Evolutionary conservation across 1,140 invertebrate species (phyloP), one percentile per base, ranked within the genome.

Genomic region (Zaprionus camerounensis): DNA sequence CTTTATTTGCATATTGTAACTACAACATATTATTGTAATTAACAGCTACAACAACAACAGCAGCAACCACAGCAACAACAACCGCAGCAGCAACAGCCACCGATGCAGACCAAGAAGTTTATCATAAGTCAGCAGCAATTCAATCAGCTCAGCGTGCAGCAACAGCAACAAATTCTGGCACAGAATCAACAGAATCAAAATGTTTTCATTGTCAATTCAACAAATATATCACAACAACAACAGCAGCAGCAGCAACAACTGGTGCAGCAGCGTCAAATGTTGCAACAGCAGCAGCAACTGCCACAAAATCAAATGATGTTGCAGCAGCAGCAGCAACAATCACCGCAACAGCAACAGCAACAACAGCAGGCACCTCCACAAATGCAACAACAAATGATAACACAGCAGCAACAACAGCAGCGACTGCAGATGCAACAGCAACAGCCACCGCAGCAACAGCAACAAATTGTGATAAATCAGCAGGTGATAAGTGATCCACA

Each of bases 101-200:
- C 77, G 0, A 81, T 79, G 72, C 78, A 83, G 28, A 59, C 82
- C 46, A 92, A 92, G 57, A 92, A 92, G 17, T 92, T 91, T 36
- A 91, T 41, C 84, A 94, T 91, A 12, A 92, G 92, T 63, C 93
- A 94, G 6, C 94, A 94, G 65, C 94, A 95, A 74, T 94, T 94
- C 51, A 93, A 94, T 38, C 93, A 94, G 71, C 92, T 94, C 3
- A 94, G 93, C 22, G 93, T 91, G 20, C 94, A 94, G 61, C 92
- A 94, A 57, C 94, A 94, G 73, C 94, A 94, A 58, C 94, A 95
- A 71, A 85, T 93, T 57, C 78, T 93, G 38, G 82, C 81, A 1
- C 91, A 92, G 66, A 92, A 91, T 80, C 91, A 92, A 26, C 90
- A 92, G 53, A 92, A 86, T 65, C 90, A 91, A 67, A 93, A 92